Evolutionary conservation across 2,113 vertebrate species (phyloP).

Genomic region (Fulica atra): DNA sequence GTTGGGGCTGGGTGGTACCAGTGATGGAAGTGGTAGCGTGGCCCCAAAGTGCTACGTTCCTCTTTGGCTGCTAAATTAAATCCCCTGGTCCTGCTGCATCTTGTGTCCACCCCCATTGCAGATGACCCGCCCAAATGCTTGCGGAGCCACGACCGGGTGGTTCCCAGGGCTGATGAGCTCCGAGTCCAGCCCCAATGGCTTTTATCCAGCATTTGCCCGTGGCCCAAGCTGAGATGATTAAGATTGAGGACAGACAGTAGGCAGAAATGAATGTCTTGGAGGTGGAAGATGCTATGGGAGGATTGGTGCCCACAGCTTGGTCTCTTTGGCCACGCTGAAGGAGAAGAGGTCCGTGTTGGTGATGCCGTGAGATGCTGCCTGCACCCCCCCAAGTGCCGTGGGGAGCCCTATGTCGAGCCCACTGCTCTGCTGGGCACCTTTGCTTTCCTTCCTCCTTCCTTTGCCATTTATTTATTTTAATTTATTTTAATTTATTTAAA

Average conservation of each 20-base stretch:
- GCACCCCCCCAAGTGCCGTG: not conserved
- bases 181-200: rapidly evolving
- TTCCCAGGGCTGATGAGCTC: not conserved
- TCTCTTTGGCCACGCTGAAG: not conserved
- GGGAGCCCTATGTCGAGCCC: not conserved
- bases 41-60: not conserved
- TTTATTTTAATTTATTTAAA: not conserved
- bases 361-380: not conserved
- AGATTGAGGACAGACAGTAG: not conserved
- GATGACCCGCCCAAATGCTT: not conserved
- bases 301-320: not conserved
- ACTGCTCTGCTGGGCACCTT: not conserved
- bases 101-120: rapidly evolving
- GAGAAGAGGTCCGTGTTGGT: not conserved
- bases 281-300: rapidly evolving
- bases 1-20: not conserved
- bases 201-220: not conserved
- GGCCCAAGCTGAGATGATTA: not conserved
- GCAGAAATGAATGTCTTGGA: not conserved
- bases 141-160: not conserved
- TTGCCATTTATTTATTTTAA: not conserved
- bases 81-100: not conserved
- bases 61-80: not conserved
- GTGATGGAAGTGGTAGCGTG: not conserved
- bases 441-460: not conserved